A percentile compares a stretch with the other conserved stretches of the same genome.
Conservation (phyloP, 2,888 invertebrate species). For the Eristalis intricaria region DNA sequence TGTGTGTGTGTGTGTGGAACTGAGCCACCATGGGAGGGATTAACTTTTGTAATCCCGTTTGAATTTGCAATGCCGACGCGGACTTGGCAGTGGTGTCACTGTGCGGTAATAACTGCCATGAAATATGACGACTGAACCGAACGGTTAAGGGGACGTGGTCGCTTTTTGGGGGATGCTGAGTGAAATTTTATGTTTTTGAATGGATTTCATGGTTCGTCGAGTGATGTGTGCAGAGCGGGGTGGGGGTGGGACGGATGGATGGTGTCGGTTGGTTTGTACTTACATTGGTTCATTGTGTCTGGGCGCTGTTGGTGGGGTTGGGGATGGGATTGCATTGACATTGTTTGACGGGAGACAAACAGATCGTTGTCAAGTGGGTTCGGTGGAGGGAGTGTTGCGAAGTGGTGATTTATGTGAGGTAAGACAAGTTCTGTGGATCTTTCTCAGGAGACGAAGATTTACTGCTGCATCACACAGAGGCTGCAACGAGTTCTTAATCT, state of each 20-base stretch:
- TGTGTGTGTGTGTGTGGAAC: neutral
- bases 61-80: conserved; percentile 51
- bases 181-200: conserved; percentile 34
- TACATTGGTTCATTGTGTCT: neutral
- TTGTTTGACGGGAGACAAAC: neutral
- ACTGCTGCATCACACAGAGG: too few relatives aligned
- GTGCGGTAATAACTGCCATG: conserved; percentile 55
- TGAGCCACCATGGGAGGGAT: conserved; percentile 39
- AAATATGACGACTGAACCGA: conserved; percentile 57
- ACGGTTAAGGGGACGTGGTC: neutral
- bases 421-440: too few relatives aligned
- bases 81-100: conserved; percentile 45
- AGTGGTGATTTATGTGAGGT: too few relatives aligned
- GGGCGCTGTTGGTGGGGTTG: neutral
- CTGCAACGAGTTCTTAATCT: too few relatives aligned
- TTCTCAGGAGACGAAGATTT: too few relatives aligned
- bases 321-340: neutral
- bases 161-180: conserved; percentile 13
- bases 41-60: conserved; percentile 70
- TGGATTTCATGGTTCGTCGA: conserved; percentile 4
- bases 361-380: too few relatives aligned
- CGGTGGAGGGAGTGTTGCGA: too few relatives aligned
- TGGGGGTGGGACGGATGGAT: too few relatives aligned
- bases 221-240: neutral
- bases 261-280: neutral